Evolutionary conservation across 2,797 vertebrate genomes (phyloP), one percentile per base, ranked within the genome.

Genomic region (Podarcis siculus): DNA sequence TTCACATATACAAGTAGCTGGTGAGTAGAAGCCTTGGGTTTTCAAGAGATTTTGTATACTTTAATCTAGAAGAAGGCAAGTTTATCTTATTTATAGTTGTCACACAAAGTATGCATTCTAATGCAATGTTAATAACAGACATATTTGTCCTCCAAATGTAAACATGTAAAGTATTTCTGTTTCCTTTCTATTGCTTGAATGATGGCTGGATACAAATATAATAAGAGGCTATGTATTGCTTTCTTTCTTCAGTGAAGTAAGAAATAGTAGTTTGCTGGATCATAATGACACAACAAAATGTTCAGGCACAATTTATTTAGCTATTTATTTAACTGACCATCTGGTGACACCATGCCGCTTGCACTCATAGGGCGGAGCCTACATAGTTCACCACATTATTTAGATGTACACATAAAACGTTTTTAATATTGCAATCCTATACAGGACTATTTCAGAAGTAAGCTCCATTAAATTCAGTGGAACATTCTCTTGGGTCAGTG

Each of bases 1-100:
- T 99, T 99, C 95, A 99, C 99, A 67, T 99, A 99, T 85, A 99
- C 99, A 87, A 99, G 98, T 96, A 99, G 98, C 97, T 99, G 99
- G 99, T 99, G 97, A 98, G 98, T 96, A 84, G 78, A 67, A 88
- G 1, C 49, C 89, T 27, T 32, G 15, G 87, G 25, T 42, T 66
- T 66, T 58, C 27, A 58, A 27, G 7, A 72, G 15, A 23, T 1
- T 8, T 76, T 19, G 6, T 73, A 58, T 89, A 49, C 0, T n/a
- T 17, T 71, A 72, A 81, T 37, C 8, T 58, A 30, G 45, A 17
- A 69, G 3, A 76, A 5, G 32, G 61, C 42, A 42, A 39, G 19
- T 64, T 21, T 13, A 25, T 75, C 81, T 80, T 67, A 21, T 66
- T 9, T 39, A 37, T n/a, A 71, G 25, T 27, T 39, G 58, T n/a